Conservation (phyloP, 1,140 invertebrate species). For the Lerema accius region DNA sequence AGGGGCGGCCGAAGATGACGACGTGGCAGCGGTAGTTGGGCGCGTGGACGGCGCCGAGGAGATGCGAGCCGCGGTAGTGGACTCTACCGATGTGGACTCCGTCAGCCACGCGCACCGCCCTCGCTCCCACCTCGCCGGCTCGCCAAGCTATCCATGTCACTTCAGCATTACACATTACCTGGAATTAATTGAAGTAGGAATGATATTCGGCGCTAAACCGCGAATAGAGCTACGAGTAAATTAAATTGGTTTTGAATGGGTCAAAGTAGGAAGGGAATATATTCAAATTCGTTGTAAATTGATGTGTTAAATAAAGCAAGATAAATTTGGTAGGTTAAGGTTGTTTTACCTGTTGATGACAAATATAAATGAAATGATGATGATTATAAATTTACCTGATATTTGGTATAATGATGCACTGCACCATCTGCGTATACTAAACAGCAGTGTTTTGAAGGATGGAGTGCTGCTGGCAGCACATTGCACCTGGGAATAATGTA, state of each 20-base stretch:
- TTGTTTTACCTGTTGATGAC: too few relatives aligned
- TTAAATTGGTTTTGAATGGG: too few relatives aligned
- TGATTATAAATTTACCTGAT: constrained; percentile 51
- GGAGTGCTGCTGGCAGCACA: constrained; percentile 65
- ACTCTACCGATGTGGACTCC: constrained; percentile 65
- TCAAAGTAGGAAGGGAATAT: too few relatives aligned
- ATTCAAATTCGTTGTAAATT: too few relatives aligned
- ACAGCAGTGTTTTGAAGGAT: constrained; percentile 68
- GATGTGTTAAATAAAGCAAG: too few relatives aligned
- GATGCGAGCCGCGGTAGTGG: constrained; percentile 59
- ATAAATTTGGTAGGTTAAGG: too few relatives aligned
- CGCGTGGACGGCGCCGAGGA: constrained; percentile 64
- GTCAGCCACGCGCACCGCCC: constrained; percentile 51
- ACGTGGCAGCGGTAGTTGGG: constrained; percentile 68
- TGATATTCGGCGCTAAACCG: too few relatives aligned
- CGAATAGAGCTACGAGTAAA: too few relatives aligned
- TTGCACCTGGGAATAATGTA: constrained; percentile 43
- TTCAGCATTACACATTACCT: constrained; percentile 71
- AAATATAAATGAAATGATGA: too few relatives aligned
- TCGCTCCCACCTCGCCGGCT: constrained; percentile 41
- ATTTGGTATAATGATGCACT: constrained; percentile 66
- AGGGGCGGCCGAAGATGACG: constrained; percentile 63
- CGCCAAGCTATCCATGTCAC: constrained; percentile 64
- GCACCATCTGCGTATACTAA: constrained; percentile 60
- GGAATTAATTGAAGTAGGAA: too few relatives aligned